Conservation (phyloP, 23 tunicate species). For the Ciona savignyi region DNA sequence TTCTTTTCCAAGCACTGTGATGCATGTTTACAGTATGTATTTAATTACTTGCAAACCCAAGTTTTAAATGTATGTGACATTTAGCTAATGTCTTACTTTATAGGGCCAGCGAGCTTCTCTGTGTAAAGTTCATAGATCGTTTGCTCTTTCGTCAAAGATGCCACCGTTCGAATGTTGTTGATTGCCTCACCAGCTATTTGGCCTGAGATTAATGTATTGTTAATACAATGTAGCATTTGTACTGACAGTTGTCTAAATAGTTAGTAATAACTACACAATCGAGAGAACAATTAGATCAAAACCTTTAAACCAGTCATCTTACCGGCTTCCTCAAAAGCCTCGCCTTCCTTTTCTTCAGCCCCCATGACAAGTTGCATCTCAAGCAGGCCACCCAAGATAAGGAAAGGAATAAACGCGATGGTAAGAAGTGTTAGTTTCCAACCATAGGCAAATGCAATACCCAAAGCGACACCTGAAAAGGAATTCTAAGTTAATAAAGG, state of each 20-base stretch:
- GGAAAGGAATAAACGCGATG: constrained; percentile 72
- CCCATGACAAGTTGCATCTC: constrained; percentile 69
- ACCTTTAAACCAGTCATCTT: no score
- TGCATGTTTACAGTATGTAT: no score
- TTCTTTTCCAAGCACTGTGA: no score
- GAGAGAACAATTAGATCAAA: no score
- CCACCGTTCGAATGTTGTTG: constrained; percentile 85
- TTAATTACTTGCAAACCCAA: no score
- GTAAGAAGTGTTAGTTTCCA: constrained; percentile 88
- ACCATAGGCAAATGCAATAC: constrained; percentile 75
- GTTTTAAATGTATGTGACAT: neutral
- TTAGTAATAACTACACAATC: no score
- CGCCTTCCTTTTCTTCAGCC: constrained; percentile 45
- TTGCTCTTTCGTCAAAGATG: constrained; percentile 66
- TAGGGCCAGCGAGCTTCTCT: constrained; percentile 34
- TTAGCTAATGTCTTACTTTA: constrained; percentile 23
- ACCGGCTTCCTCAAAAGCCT: constrained; percentile 77
- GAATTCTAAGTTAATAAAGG: no score
- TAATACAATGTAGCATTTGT: no score
- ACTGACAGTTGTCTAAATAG: no score
- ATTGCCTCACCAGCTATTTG: constrained; percentile 74
- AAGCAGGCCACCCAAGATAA: constrained; percentile 69
- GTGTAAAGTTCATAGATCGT: constrained; percentile 28
- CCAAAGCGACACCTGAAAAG: constrained; percentile 92
- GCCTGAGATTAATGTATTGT: constrained; percentile 20